A percentile compares a stretch with the other conserved stretches of the same genome.
phyloP scores from a whole-genome alignment of 2,888 invertebrate species.

The Eilema sororculum region DNA sequence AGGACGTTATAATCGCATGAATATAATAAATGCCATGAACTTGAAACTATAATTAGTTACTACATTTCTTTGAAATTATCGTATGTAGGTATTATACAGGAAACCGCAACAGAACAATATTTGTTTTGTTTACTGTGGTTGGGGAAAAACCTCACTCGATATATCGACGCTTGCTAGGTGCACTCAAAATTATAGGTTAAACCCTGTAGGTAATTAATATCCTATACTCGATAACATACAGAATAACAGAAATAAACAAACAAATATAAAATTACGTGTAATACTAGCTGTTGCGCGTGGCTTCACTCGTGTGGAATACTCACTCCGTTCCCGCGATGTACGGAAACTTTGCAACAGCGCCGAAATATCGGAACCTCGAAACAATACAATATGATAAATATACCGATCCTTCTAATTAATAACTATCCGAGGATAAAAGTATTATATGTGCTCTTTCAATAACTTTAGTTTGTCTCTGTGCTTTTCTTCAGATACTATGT shows the following conservation, averaged over 20 bases:
- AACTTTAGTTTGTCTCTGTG: too few species aligned
- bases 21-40: too few species aligned
- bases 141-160: slow-evolving; percentile 13
- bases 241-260: slow-evolving; percentile 1
- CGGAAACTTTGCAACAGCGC: too few species aligned
- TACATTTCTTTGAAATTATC: neutral
- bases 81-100: neutral
- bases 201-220: neutral
- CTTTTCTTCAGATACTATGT: too few species aligned
- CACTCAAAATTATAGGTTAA: neutral
- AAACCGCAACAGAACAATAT: slow-evolving; percentile 13
- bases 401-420: too few species aligned
- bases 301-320: neutral
- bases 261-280: neutral
- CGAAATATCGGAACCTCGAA: too few species aligned
- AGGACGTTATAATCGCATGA: neutral
- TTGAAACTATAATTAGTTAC: neutral
- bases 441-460: too few species aligned
- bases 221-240: neutral
- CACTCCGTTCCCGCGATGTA: too few species aligned
- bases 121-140: slow-evolving; percentile 12
- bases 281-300: neutral
- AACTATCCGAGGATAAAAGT: too few species aligned
- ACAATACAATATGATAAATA: too few species aligned
- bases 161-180: neutral